These are phyloP conservation scores for Agrotis clavis DNA, from an alignment of 2,888 invertebrate genomes.

Conservation along the genomic window DNA sequence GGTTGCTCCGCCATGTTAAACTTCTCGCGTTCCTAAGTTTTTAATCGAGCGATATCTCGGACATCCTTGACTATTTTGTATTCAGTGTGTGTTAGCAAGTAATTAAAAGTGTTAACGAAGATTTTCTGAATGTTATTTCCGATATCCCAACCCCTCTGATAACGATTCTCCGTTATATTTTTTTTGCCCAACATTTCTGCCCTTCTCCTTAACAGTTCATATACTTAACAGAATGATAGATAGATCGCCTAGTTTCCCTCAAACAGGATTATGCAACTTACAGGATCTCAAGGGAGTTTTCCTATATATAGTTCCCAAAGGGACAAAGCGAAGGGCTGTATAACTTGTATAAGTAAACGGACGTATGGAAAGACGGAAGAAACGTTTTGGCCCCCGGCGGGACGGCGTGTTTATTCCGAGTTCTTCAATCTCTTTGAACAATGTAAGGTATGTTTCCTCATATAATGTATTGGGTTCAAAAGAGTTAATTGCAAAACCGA, in stretches of 20 bases:
- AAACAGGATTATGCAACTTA: conserved; percentile 20
- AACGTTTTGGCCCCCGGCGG: conserved; percentile 8
- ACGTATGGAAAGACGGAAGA: conserved; percentile 14
- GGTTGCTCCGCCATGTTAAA: no score
- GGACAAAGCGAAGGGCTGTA: conserved; percentile 7
- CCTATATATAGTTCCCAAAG: neutral
- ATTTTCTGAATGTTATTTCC: no score
- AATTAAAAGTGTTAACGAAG: no score
- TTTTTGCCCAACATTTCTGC: neutral
- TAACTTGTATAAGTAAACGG: conserved; percentile 15
- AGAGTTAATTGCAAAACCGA: neutral
- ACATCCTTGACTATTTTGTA: no score
- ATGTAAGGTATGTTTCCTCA: conserved; percentile 6
- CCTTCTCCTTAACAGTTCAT: neutral
- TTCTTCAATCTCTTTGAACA: conserved; percentile 28
- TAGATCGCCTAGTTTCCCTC: conserved; percentile 37
- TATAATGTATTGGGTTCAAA: neutral
- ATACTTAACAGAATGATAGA: neutral
- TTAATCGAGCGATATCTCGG: no score
- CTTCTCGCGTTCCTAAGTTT: no score
- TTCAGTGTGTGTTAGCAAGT: no score
- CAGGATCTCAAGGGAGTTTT: neutral
- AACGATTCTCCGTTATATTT: no score
- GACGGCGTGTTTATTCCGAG: conserved; percentile 33
- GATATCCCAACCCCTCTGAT: no score